A percentile compares a stretch with the other conserved stretches of the same genome.
Conservation (phyloP, 2,888 invertebrate species). For the Pyrocoelia pectoralis region DNA sequence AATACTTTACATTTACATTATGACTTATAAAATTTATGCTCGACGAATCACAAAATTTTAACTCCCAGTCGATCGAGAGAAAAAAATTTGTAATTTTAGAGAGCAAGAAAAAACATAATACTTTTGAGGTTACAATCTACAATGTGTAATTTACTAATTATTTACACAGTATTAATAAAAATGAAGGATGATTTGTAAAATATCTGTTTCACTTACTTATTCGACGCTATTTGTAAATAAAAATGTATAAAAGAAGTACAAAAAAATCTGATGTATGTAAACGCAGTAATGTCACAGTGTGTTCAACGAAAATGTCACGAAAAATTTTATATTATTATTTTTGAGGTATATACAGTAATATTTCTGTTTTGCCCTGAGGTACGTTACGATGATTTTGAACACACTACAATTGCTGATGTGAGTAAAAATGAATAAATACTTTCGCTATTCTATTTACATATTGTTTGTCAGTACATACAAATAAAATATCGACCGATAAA, state of each 20-base stretch:
- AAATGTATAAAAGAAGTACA: neutral
- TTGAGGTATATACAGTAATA: conserved; percentile 1
- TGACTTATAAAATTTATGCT: neutral
- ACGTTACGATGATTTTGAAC: conserved; percentile 2
- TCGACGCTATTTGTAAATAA: neutral
- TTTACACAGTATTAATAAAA: neutral
- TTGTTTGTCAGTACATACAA: conserved; percentile 20
- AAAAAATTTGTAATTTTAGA: no score
- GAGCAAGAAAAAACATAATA: neutral
- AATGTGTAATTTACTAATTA: neutral
- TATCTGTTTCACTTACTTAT: neutral
- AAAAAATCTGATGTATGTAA: neutral
- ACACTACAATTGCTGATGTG: neutral
- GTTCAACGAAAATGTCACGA: neutral
- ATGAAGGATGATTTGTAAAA: neutral
- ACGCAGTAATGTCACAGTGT: neutral
- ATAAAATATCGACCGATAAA: neutral
- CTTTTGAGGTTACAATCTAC: neutral
- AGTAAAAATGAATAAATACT: conserved; percentile 17
- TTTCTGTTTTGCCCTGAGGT: neutral
- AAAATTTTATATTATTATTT: neutral
- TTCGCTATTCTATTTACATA: neutral
- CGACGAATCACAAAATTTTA: no score
- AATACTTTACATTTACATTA: conserved; percentile 16
- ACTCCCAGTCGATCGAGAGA: no score